phyloP scores from a whole-genome alignment of 2,888 invertebrate genomes.

The Linyphia triangularis region DNA sequence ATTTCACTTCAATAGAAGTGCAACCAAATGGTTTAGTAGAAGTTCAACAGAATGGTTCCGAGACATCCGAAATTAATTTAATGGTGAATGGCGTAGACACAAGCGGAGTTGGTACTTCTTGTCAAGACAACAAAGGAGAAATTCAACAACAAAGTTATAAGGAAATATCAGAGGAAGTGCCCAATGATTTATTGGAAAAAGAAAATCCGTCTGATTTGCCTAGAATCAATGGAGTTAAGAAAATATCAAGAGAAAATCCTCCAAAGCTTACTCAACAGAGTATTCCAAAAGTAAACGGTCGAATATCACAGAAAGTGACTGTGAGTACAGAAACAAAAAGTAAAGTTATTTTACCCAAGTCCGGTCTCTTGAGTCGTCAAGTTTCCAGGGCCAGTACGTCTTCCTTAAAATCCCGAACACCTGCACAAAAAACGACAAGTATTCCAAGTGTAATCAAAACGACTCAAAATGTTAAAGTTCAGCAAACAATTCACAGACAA shows the following conservation, averaged over 20 bases:
- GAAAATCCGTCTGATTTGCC: background rate
- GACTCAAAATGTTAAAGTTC: constrained; percentile 66
- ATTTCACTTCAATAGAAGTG: background rate
- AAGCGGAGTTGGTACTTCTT: background rate
- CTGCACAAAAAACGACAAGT: constrained; percentile 22
- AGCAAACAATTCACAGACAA: constrained; percentile 53
- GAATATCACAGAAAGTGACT: constrained; percentile 61
- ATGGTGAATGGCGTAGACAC: background rate
- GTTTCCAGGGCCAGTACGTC: background rate
- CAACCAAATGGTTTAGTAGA: background rate
- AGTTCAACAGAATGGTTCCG: background rate
- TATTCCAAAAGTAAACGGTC: constrained; percentile 25
- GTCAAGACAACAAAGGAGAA: background rate
- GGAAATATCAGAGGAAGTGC: background rate
- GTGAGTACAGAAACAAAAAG: constrained; percentile 64
- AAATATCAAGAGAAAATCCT: background rate
- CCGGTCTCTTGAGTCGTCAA: background rate
- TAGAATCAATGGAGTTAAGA: background rate
- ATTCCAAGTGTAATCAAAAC: constrained; percentile 65
- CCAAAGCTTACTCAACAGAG: background rate
- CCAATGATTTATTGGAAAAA: background rate
- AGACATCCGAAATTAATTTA: background rate
- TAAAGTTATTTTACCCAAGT: constrained; percentile 47
- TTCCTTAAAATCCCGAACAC: constrained; percentile 28
- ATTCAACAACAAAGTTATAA: background rate